These are phyloP conservation scores for Tillus elongatus DNA, from an alignment of 2,888 invertebrate species.

Conservation along the genomic window DNA sequence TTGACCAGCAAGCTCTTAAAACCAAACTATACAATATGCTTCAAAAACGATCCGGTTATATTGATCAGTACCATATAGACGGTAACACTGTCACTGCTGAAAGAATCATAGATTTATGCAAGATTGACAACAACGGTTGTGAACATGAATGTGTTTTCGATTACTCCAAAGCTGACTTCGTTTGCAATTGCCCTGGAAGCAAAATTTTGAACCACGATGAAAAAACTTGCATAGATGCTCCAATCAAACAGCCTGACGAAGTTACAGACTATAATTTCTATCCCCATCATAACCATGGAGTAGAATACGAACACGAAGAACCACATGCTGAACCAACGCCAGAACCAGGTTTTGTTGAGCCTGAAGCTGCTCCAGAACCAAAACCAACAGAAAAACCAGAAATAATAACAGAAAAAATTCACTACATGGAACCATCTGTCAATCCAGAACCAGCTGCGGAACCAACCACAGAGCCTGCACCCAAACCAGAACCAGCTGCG, in stretches of 20 bases:
- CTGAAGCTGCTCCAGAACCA: constrained; percentile 26
- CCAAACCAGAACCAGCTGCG: constrained; percentile 27
- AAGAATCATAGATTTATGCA: constrained; percentile 56
- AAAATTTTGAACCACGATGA: constrained; percentile 44
- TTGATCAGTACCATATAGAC: constrained; percentile 31
- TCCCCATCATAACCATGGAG: constrained; percentile 21
- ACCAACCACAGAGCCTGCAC: constrained; percentile 22
- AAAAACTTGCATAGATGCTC: constrained; percentile 40
- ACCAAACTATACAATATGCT: constrained; percentile 46
- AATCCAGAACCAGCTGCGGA: constrained; percentile 24
- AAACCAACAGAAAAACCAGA: constrained; percentile 24
- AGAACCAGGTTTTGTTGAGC: constrained; percentile 28
- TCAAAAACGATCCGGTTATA: constrained; percentile 44
- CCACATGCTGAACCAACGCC: constrained; percentile 27
- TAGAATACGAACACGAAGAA: constrained; percentile 28
- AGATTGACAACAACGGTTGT: constrained; percentile 56
- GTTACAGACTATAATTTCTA: constrained; percentile 25
- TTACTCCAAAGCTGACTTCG: constrained; percentile 53
- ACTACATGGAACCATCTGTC: constrained; percentile 21
- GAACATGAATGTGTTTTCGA: constrained; percentile 60
- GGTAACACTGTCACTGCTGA: constrained; percentile 47
- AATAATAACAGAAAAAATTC: constrained; percentile 17
- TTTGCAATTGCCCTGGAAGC: constrained; percentile 55
- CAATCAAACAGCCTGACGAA: constrained; percentile 20
- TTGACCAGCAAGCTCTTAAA: constrained; percentile 43